Evolutionary conservation across 2,888 invertebrate species (phyloP), one percentile per base, ranked within the genome.

Genomic region (Cosmorhoe ocellata): DNA sequence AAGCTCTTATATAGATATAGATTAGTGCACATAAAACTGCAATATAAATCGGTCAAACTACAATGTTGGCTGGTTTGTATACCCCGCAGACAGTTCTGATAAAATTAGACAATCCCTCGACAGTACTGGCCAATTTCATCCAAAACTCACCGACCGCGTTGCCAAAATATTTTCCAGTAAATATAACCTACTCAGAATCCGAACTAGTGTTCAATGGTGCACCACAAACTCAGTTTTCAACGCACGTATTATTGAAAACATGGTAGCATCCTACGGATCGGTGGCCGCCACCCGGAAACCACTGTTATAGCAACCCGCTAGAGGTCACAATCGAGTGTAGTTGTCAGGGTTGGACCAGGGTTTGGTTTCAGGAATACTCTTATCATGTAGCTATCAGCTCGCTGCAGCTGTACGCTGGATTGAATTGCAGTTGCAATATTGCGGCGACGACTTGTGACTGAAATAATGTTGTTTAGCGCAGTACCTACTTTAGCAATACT

Each of bases 81-180:
- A 18, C 18, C 18, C 4, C 4, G 4, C 4, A 18, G 2, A 18
- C 18, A 3, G 18, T 18, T 4, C 18, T 10, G 10, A 26, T 30
- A 30, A 48, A 48, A 52, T 42, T 45, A 56, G 53, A 31, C 51
- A 38, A 56, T 51, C 33, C 31, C 11, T 1, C 8, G 31, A 13
- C 39, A 39, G 51, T 50, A 48, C 10, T 43, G 41, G 42, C 47
- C 43, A 40, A 28, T 39, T 38, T 8, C 11, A 28, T 43, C 34
- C 41, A 50, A 37, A 49, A 57, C 46, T 47, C 47, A 7, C 31
- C 12, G 45, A 45, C 18, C 26, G 8, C 44, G 34, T 51, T 58
- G 58, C 60, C 60, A 60, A 60, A 60, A 58, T 50, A 46, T 57
- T 60, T 59, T 51, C 53, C 46, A 53, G 51, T 54, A 60, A 57